Evolutionary conservation across 1,140 invertebrate species (phyloP), one percentile per base, ranked within the genome.

Genomic region (Scaptodrosophila lebanonensis): DNA sequence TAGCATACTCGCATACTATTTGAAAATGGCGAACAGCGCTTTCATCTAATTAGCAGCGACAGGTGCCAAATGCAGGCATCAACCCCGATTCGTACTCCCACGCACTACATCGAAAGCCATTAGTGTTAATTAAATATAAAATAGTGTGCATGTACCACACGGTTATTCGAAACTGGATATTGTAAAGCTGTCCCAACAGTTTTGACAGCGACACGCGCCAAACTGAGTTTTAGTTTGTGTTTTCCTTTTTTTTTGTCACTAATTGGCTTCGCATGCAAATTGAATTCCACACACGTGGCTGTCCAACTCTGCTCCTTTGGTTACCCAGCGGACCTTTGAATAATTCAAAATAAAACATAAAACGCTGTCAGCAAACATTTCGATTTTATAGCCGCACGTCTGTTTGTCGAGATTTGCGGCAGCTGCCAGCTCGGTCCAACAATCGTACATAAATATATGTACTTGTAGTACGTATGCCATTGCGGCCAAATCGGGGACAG

Each of bases 41-140:
- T 44, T 57, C 35, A 33, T 47, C 68, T 73, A 77, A 77, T 79
- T 70, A 79, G 29, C 36, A 59, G 12, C 67, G n/a, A n/a, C n/a
- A n/a, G n/a, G n/a, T n/a, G n/a, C n/a, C n/a, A n/a, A n/a, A n/a
- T n/a, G n/a, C n/a, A n/a, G n/a, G n/a, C n/a, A n/a, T n/a, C n/a
- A n/a, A n/a, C n/a, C n/a, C n/a, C n/a, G n/a, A n/a, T n/a, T n/a
- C n/a, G n/a, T n/a, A n/a, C n/a, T n/a, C n/a, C n/a, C n/a, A n/a
- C n/a, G n/a, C n/a, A n/a, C n/a, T n/a, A n/a, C n/a, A n/a, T n/a
- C 61, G 44, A 40, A 54, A 67, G 71, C 73, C 75, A 79, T 79
- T 79, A 79, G 73, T 65, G 64, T 69, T 79, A 82, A 79, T 79
- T 73, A 75, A 79, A 79, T 79, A 79, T 79, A 50, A 82, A 73